Conservation (phyloP, 92 coral and sea anemone species). For the Scolanthus callimorphus region DNA sequence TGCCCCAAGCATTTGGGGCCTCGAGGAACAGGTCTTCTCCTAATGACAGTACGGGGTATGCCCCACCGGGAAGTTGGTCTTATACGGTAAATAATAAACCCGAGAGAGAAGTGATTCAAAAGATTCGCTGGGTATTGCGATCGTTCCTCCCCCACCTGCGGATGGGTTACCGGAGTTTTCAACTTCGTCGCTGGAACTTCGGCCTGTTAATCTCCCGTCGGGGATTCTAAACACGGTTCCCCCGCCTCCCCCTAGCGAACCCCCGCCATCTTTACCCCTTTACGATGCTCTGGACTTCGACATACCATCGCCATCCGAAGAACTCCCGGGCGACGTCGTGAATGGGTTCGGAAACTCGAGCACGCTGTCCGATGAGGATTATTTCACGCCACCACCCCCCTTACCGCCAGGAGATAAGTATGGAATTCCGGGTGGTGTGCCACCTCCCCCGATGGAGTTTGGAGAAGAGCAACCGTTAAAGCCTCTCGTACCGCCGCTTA, state of each 20-base stretch:
- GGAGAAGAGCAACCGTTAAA: slow-evolving; percentile 18
- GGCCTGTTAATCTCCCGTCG: slow-evolving; percentile 12
- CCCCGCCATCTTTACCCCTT: slow-evolving; percentile 57
- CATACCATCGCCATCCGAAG: slow-evolving; percentile 24
- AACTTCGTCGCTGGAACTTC: slow-evolving; percentile 8
- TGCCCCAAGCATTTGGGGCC: slow-evolving; percentile 1
- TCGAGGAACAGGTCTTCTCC: neutral
- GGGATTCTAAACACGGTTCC: slow-evolving; percentile 30
- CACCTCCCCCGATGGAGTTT: slow-evolving; percentile 24
- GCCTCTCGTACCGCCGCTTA: slow-evolving; percentile 63
- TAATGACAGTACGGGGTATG: neutral
- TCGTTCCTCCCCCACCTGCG: slow-evolving; percentile 46
- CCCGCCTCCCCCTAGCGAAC: slow-evolving; percentile 56
- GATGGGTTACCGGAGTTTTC: slow-evolving; percentile 1
- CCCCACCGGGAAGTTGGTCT: neutral
- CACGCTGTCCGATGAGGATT: slow-evolving; percentile 44
- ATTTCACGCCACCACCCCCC: slow-evolving; percentile 44
- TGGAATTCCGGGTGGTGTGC: slow-evolving; percentile 10
- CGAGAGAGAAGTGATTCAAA: neutral
- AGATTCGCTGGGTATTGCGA: slow-evolving; percentile 28
- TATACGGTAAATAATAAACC: neutral
- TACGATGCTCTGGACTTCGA: slow-evolving; percentile 14
- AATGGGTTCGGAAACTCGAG: slow-evolving; percentile 12
- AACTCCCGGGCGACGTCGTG: slow-evolving; percentile 10
- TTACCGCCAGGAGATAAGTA: slow-evolving; percentile 53